Evolutionary conservation across 2,113 vertebrate species (phyloP), one percentile per base, ranked within the genome.

Genomic region (Pyrgilauda ruficollis): DNA sequence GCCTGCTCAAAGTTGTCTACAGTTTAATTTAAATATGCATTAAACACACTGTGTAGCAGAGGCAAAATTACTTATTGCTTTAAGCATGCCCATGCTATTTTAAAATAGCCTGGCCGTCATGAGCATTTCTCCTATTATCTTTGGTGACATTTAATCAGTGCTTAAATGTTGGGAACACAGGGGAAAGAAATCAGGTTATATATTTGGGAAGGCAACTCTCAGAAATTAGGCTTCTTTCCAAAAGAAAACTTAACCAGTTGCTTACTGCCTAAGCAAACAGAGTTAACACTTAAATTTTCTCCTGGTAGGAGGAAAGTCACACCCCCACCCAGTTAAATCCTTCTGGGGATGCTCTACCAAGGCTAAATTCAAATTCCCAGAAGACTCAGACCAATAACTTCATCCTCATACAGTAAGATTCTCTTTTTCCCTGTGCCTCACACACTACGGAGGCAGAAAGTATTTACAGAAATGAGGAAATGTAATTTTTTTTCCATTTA

Each of bases 51-150:
- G 73, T 64, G 79, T 87, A 96, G 89, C 84, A 94, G 90, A 96
- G 83, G 96, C 79, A 96, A 96, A 96, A 96, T 94, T 89, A 92
- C 92, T 96, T 96, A 92, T 94, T 95, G 90, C 92, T 97, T 92
- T 96, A 97, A 97, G 93, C 95, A 96, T 96, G 91, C 95, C 94
- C 94, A 95, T 91, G 94, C 94, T 96, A 95, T 94, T 96, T 97
- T 96, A 95, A 95, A 97, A 96, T 94, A 95, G 94, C 61, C 89
- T 90, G 95, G 95, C 91, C 91, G 80, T 96, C 93, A 92, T 96
- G 91, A 94, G 80, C 95, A 92, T 94, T 95, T 93, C 95, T 96
- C 89, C 94, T 96, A 95, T 97, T 97, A 96, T 96, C 95, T 95
- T 94, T 89, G 94, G 96, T 96, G 96, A 97, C 96, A 96, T 96